These are phyloP conservation scores for Achatina immaculata DNA, from an alignment of 1,140 invertebrate genomes.

Conservation along the genomic window DNA sequence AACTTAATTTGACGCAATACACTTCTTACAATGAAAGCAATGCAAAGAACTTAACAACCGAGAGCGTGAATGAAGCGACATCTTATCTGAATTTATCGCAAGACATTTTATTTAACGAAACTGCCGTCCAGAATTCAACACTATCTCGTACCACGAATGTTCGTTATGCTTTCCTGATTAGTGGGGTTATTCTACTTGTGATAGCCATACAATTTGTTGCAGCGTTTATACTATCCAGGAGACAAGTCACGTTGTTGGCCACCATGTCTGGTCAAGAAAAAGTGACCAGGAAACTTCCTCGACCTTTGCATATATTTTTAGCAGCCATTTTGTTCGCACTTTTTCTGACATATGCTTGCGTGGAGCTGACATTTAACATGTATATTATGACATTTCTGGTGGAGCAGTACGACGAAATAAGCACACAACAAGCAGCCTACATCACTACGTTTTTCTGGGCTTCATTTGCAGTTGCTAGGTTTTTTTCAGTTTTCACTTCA, in stretches of 20 bases:
- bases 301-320: constrained; percentile 34
- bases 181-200: constrained; percentile 23
- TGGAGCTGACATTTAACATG: constrained; percentile 50
- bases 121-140: too few relatives aligned
- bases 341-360: constrained; percentile 45
- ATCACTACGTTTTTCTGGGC: constrained; percentile 23
- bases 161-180: constrained; percentile 38
- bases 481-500: neutral
- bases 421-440: constrained; percentile 15
- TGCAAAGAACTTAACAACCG: too few relatives aligned
- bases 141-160: constrained; percentile 15
- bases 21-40: too few relatives aligned
- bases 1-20: too few relatives aligned
- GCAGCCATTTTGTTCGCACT: constrained; percentile 4
- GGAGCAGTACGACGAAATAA: constrained; percentile 8
- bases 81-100: too few relatives aligned
- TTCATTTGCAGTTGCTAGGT: constrained; percentile 24
- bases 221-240: constrained; percentile 17
- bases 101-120: too few relatives aligned
- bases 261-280: neutral
- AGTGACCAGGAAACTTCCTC: constrained; percentile 27
- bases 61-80: too few relatives aligned
- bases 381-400: constrained; percentile 50
- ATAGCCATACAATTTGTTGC: constrained; percentile 22
- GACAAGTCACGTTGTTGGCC: neutral